Evolutionary conservation across 2,888 invertebrate species (phyloP).

Genomic region (Amphimallon solstitiale): DNA sequence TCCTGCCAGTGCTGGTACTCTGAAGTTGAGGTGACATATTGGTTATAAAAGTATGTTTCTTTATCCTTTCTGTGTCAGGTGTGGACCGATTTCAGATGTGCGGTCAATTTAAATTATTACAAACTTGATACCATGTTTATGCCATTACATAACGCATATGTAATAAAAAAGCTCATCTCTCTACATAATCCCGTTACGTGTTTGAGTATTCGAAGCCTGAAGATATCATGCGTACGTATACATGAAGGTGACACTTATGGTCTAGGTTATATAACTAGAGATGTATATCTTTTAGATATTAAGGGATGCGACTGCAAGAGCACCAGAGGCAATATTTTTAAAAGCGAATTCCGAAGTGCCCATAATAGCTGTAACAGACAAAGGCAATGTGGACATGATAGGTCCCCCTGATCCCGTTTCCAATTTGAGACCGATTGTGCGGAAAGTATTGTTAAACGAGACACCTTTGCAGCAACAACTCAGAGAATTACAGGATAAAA

Average conservation of each 20-base stretch:
- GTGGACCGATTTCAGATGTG: slow-evolving; percentile 1
- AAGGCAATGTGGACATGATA: slow-evolving; percentile 69
- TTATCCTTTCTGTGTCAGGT: background rate
- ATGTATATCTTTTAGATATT: slow-evolving; percentile 9
- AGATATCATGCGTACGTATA: slow-evolving; percentile 15
- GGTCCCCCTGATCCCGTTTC: slow-evolving; percentile 85
- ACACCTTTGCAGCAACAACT: slow-evolving; percentile 72
- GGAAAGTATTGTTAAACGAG: slow-evolving; percentile 73
- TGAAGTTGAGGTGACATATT: no score
- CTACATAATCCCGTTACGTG: slow-evolving; percentile 22
- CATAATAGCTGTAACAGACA: slow-evolving; percentile 55
- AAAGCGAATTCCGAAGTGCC: slow-evolving; percentile 53
- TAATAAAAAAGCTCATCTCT: background rate
- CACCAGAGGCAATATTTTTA: slow-evolving; percentile 46
- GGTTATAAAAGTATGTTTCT: background rate
- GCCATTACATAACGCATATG: slow-evolving; percentile 1
- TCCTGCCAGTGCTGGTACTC: no score
- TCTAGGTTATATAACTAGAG: slow-evolving; percentile 23
- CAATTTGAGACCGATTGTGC: slow-evolving; percentile 78
- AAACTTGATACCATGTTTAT: slow-evolving; percentile 11
- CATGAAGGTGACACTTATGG: background rate
- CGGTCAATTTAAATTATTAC: slow-evolving; percentile 13
- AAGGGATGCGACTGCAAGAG: slow-evolving; percentile 22
- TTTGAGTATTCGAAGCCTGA: slow-evolving; percentile 17
- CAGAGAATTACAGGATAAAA: slow-evolving; percentile 72